Conservation (phyloP, 2,888 invertebrate species). For the Aleiodes leptofemur region DNA sequence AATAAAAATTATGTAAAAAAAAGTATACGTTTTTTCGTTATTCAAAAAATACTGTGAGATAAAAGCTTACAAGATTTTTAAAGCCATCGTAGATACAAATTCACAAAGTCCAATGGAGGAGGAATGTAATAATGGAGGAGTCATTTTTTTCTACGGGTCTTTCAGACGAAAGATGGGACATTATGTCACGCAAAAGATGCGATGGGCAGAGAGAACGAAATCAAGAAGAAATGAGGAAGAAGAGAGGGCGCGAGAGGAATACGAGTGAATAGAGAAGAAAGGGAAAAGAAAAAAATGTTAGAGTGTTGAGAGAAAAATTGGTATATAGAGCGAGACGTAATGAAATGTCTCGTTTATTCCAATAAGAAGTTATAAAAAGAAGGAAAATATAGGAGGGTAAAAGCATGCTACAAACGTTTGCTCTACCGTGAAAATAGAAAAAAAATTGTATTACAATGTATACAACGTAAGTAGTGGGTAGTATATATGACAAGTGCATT, state of each 20-base stretch:
- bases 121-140: constrained; percentile 52
- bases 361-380: constrained; percentile 14
- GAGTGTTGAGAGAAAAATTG: constrained; percentile 26
- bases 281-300: constrained; percentile 28
- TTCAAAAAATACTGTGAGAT: no score
- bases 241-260: constrained; percentile 1
- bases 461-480: background rate
- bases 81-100: constrained; percentile 33
- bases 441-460: constrained; percentile 11
- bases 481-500: constrained; percentile 9
- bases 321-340: constrained; percentile 27
- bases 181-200: constrained; percentile 30
- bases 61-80: background rate
- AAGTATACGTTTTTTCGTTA: no score
- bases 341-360: constrained; percentile 46
- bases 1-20: no score
- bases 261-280: constrained; percentile 6
- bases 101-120: constrained; percentile 38
- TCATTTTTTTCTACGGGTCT: constrained; percentile 33
- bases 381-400: background rate
- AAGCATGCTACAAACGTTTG: background rate
- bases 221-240: background rate
- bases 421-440: constrained; percentile 19
- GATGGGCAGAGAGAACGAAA: constrained; percentile 27
- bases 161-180: constrained; percentile 27